Conservation (phyloP, 2,888 invertebrate genomes). For the Chalcis sispes region DNA sequence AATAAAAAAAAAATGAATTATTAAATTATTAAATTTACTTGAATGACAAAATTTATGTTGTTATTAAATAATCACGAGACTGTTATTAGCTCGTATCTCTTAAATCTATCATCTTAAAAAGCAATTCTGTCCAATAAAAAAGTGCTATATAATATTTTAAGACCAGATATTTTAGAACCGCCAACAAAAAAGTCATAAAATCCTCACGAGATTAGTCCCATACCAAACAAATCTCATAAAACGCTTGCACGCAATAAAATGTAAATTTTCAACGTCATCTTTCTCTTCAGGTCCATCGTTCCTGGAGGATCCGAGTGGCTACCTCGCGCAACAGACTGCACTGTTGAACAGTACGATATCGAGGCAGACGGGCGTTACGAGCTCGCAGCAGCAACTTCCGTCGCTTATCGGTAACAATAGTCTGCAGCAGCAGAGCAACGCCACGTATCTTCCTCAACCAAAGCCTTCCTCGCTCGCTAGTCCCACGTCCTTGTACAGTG, state of each 20-base stretch:
- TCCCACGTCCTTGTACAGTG: conserved; percentile 67
- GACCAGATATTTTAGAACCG: too few species aligned
- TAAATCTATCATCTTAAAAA: conserved; percentile 6
- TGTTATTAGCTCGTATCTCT: not conserved
- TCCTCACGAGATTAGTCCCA: not conserved
- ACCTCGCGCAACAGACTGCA: conserved; percentile 93
- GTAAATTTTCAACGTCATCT: conserved; percentile 62
- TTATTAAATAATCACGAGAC: not conserved
- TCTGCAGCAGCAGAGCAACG: conserved; percentile 56
- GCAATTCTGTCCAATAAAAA: not conserved
- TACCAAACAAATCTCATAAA: conserved; percentile 13
- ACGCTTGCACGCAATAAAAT: conserved; percentile 43
- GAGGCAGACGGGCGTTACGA: conserved; percentile 78
- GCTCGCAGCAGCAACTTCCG: conserved; percentile 70
- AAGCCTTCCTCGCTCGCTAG: conserved; percentile 71
- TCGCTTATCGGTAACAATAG: conserved; percentile 44
- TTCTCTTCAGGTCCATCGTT: conserved; percentile 82
- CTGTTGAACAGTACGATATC: conserved; percentile 89
- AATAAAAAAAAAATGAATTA: not conserved
- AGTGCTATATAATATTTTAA: not conserved
- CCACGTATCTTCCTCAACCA: conserved; percentile 71
- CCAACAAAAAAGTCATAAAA: conserved; percentile 25
- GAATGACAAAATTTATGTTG: conserved; percentile 5
- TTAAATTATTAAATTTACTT: not conserved
- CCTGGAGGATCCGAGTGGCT: conserved; percentile 94